A percentile compares a stretch with the other conserved stretches of the same genome.
These are phyloP conservation scores for Goniozus legneri DNA, from an alignment of 1,140 invertebrate species.

Conservation along the genomic window DNA sequence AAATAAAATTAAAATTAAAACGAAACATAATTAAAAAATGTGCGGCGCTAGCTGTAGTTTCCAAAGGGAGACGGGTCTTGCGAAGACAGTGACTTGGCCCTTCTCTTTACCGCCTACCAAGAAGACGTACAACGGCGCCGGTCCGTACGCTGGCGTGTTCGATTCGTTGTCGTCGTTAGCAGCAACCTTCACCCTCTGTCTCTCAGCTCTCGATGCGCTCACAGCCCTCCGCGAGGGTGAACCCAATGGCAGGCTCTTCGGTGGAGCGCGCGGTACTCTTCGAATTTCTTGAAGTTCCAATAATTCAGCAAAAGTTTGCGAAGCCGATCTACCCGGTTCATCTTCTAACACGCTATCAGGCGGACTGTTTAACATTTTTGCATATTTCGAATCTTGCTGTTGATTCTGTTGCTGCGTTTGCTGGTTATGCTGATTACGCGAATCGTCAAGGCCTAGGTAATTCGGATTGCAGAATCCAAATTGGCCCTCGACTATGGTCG, in stretches of 20 bases:
- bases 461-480: slow-evolving; percentile 73
- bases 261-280: slow-evolving; percentile 40
- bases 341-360: slow-evolving; percentile 57
- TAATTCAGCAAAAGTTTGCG: slow-evolving; percentile 48
- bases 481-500: slow-evolving; percentile 52
- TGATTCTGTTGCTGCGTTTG: slow-evolving; percentile 18
- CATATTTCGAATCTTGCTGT: slow-evolving; percentile 48
- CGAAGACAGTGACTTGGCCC: slow-evolving; percentile 66
- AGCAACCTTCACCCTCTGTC: slow-evolving; percentile 46
- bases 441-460: slow-evolving; percentile 65
- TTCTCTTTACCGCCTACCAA: slow-evolving; percentile 65
- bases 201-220: slow-evolving; percentile 51
- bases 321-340: slow-evolving; percentile 48
- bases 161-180: slow-evolving; percentile 36
- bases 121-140: slow-evolving; percentile 63
- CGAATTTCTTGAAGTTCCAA: slow-evolving; percentile 48
- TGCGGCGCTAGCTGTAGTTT: slow-evolving; percentile 60
- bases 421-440: not conserved
- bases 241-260: slow-evolving; percentile 45
- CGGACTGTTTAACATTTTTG: slow-evolving; percentile 54
- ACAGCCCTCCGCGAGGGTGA: slow-evolving; percentile 50
- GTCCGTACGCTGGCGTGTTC: slow-evolving; percentile 34
- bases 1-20: too few relatives aligned
- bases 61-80: slow-evolving; percentile 65
- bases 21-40: slow-evolving; percentile 52